These are phyloP conservation scores for Scrobipalpa atriplicella DNA, from an alignment of 2,888 invertebrate genomes.

Conservation along the genomic window DNA sequence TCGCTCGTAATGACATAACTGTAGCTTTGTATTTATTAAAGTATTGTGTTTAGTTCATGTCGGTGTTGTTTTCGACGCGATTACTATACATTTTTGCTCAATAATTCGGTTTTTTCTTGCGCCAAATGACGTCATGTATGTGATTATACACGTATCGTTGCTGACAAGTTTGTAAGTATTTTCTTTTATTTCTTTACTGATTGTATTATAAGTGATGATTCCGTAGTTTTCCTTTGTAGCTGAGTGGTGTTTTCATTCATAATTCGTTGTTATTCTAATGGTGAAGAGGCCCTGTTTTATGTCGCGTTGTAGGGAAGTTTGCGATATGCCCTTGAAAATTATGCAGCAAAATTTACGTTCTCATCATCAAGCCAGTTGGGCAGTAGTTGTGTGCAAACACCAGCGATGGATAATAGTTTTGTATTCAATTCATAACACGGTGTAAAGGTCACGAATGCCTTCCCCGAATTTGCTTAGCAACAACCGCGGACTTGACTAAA, in stretches of 20 bases:
- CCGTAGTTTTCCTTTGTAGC: slow-evolving; percentile 53
- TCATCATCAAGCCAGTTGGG: slow-evolving; percentile 21
- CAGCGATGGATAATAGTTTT: slow-evolving; percentile 47
- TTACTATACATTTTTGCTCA: slow-evolving; percentile 75
- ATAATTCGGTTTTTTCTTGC: slow-evolving; percentile 80
- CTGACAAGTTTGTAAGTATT: slow-evolving; percentile 81
- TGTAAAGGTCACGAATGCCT: slow-evolving; percentile 43
- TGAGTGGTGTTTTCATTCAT: slow-evolving; percentile 73
- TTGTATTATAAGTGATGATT: slow-evolving; percentile 57
- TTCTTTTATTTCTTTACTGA: slow-evolving; percentile 75
- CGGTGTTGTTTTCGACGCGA: slow-evolving; percentile 68
- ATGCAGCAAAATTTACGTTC: slow-evolving; percentile 69
- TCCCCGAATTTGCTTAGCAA: slow-evolving; percentile 64
- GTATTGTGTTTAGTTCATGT: slow-evolving; percentile 70
- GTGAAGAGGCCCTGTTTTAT: slow-evolving; percentile 49
- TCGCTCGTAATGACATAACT: slow-evolving; percentile 75
- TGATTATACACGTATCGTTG: slow-evolving; percentile 80
- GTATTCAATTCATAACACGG: slow-evolving; percentile 53
- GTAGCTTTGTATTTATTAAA: slow-evolving; percentile 69
- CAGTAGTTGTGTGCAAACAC: slow-evolving; percentile 21
- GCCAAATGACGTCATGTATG: slow-evolving; percentile 83
- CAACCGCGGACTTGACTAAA: slow-evolving; percentile 66
- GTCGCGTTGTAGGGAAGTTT: slow-evolving; percentile 50
- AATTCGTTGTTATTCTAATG: slow-evolving; percentile 53
- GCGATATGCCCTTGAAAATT: slow-evolving; percentile 80